Evolutionary conservation across 2,113 vertebrate genomes (phyloP).

Genomic region (Neofelis nebulosa): DNA sequence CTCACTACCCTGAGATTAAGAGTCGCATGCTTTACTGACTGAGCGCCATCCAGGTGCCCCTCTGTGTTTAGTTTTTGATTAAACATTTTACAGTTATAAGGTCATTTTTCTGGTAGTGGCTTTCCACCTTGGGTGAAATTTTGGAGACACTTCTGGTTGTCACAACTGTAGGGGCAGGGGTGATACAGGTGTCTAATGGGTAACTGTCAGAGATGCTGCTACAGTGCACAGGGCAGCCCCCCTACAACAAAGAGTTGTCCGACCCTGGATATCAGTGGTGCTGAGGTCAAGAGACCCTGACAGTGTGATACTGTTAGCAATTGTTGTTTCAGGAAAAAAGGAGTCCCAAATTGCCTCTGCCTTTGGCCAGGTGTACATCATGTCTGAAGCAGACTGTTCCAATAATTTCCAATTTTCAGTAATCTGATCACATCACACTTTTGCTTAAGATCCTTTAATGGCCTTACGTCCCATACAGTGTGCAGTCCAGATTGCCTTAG

Average conservation of each 20-base stretch:
- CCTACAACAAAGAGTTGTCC: background rate
- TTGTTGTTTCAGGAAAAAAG: background rate
- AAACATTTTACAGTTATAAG: background rate
- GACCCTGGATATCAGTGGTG: background rate
- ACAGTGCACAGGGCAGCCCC: accelerated
- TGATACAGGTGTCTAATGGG: background rate
- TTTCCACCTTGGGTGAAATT: background rate
- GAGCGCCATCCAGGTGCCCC: too few species aligned
- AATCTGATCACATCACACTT: background rate
- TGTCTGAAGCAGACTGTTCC: background rate
- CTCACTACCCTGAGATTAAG: too few species aligned
- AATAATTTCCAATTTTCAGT: background rate
- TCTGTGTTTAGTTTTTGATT: background rate
- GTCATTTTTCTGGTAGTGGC: background rate
- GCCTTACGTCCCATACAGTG: background rate
- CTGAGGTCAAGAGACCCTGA: background rate
- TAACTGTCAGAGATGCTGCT: background rate
- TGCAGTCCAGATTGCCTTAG: background rate
- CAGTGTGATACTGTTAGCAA: background rate
- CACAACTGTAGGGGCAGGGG: background rate
- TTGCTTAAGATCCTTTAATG: background rate
- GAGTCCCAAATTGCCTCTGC: background rate
- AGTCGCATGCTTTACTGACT: too few species aligned
- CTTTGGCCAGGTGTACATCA: background rate
- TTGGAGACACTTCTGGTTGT: background rate